These are phyloP conservation scores for Megaceryle alcyon DNA, from an alignment of 2,797 vertebrate genomes.

Conservation along the genomic window DNA sequence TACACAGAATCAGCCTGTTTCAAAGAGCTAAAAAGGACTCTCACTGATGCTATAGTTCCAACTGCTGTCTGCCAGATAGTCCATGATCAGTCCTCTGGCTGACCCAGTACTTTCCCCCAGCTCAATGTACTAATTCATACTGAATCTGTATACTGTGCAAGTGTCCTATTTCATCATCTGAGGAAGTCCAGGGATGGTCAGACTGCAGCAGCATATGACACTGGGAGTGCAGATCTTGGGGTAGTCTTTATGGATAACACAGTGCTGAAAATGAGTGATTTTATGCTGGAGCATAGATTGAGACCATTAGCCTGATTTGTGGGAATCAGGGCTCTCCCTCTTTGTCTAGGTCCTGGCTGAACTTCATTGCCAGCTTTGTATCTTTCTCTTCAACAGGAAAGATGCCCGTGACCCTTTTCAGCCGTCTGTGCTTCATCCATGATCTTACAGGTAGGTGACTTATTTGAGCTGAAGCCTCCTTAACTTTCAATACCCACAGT, in stretches of 20 bases:
- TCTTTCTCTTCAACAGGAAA: background rate
- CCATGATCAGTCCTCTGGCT: background rate
- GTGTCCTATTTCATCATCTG: background rate
- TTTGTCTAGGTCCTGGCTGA: background rate
- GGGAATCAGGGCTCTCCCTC: background rate
- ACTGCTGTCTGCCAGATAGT: background rate
- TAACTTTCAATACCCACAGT: background rate
- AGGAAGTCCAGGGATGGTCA: rapidly evolving
- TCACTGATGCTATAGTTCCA: background rate
- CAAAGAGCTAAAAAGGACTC: background rate
- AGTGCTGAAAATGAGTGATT: background rate
- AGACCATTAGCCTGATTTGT: background rate
- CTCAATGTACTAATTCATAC: rapidly evolving
- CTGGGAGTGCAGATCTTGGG: too few relatives aligned
- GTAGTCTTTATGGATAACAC: rapidly evolving
- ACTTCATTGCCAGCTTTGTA: background rate
- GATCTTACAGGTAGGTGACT: background rate
- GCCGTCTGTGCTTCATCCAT: background rate
- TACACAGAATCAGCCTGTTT: background rate
- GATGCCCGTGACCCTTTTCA: background rate
- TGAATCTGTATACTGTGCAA: background rate
- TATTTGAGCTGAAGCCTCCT: background rate
- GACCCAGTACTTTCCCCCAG: background rate
- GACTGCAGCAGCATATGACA: rapidly evolving
- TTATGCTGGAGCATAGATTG: background rate